A percentile compares a stretch with the other conserved stretches of the same genome.
These are phyloP conservation scores for Tiliacea aurago DNA, from an alignment of 2,888 invertebrate species.

Conservation along the genomic window DNA sequence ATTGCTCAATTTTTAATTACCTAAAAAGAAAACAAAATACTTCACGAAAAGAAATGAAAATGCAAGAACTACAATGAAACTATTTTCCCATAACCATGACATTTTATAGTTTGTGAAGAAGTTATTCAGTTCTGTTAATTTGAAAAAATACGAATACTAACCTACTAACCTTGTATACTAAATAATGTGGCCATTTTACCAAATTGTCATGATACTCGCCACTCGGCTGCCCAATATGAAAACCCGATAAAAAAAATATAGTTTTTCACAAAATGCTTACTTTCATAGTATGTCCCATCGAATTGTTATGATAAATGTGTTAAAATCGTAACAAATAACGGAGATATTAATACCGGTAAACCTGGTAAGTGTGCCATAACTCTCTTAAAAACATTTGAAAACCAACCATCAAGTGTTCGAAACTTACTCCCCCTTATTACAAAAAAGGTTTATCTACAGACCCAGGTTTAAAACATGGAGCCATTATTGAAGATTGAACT, in stretches of 20 bases:
- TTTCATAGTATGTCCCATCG: not conserved
- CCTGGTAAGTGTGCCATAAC: not conserved
- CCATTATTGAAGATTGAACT: no score
- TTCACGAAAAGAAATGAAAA: not conserved
- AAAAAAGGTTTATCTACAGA: no score
- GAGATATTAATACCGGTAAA: not conserved
- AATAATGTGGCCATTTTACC: no score
- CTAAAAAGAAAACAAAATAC: not conserved
- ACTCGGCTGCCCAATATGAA: not conserved
- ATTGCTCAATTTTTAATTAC: not conserved
- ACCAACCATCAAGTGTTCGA: not conserved
- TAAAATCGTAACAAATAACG: not conserved
- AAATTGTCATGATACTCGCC: not conserved
- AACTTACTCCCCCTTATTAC: no score
- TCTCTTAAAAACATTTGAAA: not conserved
- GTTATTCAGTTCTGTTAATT: not conserved
- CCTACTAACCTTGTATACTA: not conserved
- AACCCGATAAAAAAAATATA: not conserved
- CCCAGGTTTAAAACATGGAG: no score
- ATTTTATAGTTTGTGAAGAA: not conserved
- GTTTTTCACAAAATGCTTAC: not conserved
- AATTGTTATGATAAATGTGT: not conserved
- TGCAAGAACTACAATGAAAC: not conserved
- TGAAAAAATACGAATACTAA: not conserved
- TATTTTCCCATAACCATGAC: not conserved